These are phyloP conservation scores for Nowickia ferox DNA, from an alignment of 2,888 invertebrate species.

Conservation along the genomic window DNA sequence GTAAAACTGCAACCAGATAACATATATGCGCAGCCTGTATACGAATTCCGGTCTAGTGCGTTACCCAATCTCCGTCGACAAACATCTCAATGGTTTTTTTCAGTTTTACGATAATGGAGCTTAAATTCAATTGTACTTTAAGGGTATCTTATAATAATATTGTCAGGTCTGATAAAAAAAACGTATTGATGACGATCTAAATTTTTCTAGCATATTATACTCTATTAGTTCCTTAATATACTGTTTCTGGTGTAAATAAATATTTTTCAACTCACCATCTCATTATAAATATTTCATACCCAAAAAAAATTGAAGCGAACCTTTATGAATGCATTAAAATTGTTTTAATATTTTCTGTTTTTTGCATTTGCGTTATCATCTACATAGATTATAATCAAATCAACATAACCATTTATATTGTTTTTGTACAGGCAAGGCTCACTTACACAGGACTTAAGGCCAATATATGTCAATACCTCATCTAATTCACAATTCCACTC, in stretches of 20 bases:
- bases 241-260: not conserved
- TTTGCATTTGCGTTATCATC: slow-evolving; percentile 17
- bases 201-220: slow-evolving; percentile 31
- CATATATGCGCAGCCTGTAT: too few species aligned
- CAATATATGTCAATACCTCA: slow-evolving; percentile 1
- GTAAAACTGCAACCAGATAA: too few species aligned
- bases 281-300: slow-evolving; percentile 36
- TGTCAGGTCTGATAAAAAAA: too few species aligned
- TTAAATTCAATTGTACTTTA: too few species aligned
- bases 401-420: too few species aligned
- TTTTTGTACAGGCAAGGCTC: not conserved
- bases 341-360: slow-evolving; percentile 53
- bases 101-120: too few species aligned
- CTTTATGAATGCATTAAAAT: slow-evolving; percentile 48
- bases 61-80: too few species aligned
- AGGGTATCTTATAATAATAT: too few species aligned
- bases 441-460: not conserved
- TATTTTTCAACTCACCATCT: not conserved
- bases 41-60: too few species aligned
- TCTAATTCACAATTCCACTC: slow-evolving; percentile 66
- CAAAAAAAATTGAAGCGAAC: slow-evolving; percentile 43
- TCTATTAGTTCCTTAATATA: not conserved
- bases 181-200: slow-evolving; percentile 50
- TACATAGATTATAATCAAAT: slow-evolving; percentile 54
- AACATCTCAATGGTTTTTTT: too few species aligned